Conservation (phyloP, 2,888 invertebrate genomes). For the Trichogramma dendrolimi region DNA sequence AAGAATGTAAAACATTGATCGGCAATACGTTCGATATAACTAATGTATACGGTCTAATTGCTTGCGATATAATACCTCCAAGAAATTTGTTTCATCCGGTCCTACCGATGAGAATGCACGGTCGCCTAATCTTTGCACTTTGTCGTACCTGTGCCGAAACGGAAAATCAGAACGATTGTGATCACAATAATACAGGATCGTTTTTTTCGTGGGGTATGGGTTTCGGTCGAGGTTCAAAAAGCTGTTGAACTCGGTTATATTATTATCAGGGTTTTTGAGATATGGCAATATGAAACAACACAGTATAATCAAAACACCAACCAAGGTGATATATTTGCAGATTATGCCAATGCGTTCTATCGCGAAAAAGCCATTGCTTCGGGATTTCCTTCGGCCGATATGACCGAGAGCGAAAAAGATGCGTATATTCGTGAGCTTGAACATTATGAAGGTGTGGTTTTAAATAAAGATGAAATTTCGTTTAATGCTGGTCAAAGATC, state of each 20-base stretch:
- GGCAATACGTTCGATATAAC: constrained; percentile 12
- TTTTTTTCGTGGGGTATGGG: too few relatives aligned
- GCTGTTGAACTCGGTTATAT: constrained; percentile 41
- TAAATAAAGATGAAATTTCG: constrained; percentile 4
- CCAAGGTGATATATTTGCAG: too few relatives aligned
- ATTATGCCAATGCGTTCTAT: too few relatives aligned
- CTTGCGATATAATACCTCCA: constrained; percentile 34
- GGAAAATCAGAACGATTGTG: constrained; percentile 35
- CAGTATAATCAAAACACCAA: constrained; percentile 30
- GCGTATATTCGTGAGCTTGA: too few relatives aligned
- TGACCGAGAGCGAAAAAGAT: too few relatives aligned
- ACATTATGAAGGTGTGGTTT: too few relatives aligned
- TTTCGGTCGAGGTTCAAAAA: constrained; percentile 40
- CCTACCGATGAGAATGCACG: constrained; percentile 35
- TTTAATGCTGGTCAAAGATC: constrained; percentile 14
- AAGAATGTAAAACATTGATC: constrained; percentile 24
- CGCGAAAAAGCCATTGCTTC: too few relatives aligned
- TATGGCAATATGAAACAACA: constrained; percentile 41
- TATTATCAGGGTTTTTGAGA: constrained; percentile 39
- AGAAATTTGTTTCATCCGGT: constrained; percentile 38
- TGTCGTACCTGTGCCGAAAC: constrained; percentile 41
- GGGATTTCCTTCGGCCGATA: too few relatives aligned
- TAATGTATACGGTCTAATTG: constrained; percentile 32
- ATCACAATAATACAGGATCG: constrained; percentile 40
- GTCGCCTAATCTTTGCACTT: constrained; percentile 42